A percentile compares a stretch with the other conserved stretches of the same genome.
Evolutionary conservation across 2,797 vertebrate genomes (phyloP).

Genomic region (Oryzias dopingdopingensis): DNA sequence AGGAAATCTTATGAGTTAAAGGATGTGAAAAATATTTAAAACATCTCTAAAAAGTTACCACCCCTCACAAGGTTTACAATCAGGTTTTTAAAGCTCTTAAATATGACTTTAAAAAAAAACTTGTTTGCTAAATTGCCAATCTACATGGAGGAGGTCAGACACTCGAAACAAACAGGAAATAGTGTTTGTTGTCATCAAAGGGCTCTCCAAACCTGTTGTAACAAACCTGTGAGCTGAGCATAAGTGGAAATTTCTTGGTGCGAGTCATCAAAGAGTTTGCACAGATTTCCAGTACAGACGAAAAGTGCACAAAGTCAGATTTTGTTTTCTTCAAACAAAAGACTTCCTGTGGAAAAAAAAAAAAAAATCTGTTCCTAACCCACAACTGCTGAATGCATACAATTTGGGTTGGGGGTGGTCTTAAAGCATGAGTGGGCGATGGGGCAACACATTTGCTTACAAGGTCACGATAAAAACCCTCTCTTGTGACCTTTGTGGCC

Average conservation of each 20-base stretch:
- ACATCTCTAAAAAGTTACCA: too few relatives aligned
- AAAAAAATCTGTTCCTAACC: slow-evolving; percentile 24
- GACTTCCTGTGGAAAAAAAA: slow-evolving; percentile 61
- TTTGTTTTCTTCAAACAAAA: slow-evolving; percentile 10
- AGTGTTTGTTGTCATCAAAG: slow-evolving; percentile 1
- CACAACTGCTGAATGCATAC: slow-evolving; percentile 19
- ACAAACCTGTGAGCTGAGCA: neutral
- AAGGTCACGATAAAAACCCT: slow-evolving; percentile 6
- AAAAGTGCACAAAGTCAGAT: slow-evolving; percentile 23
- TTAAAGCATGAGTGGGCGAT: slow-evolving; percentile 15
- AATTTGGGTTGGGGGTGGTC: slow-evolving; percentile 8
- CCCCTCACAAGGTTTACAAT: too few relatives aligned
- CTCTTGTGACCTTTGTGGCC: slow-evolving; percentile 39
- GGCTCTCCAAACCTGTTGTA: too few relatives aligned
- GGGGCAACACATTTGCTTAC: neutral
- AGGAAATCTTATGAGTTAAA: too few relatives aligned
- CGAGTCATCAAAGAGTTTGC: slow-evolving; percentile 14
- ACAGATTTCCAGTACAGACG: slow-evolving; percentile 22
- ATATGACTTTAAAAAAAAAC: too few relatives aligned
- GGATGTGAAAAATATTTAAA: too few relatives aligned
- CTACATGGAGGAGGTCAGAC: too few relatives aligned
- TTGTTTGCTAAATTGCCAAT: too few relatives aligned
- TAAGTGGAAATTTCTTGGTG: slow-evolving; percentile 33
- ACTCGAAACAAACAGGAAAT: neutral
- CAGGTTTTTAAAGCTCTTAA: too few relatives aligned